Evolutionary conservation across 2,797 vertebrate genomes (phyloP).

Genomic region (Bradypodion ventrale): DNA sequence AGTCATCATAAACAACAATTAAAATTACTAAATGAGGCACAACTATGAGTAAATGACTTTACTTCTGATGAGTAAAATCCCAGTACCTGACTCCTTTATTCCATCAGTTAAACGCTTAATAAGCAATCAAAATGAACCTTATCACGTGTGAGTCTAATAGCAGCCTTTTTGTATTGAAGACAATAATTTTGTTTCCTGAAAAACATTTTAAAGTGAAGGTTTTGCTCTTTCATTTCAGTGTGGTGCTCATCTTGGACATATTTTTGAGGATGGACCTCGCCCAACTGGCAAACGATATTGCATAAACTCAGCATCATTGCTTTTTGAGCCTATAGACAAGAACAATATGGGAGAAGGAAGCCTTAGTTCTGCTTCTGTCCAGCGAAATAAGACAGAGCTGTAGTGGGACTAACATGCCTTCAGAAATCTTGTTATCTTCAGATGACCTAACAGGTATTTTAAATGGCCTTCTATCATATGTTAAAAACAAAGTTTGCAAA

Average conservation of each 20-base stretch:
- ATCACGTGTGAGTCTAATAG: background rate
- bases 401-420: slow-evolving; percentile 57
- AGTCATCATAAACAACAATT: too few relatives aligned
- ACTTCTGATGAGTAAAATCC: too few relatives aligned
- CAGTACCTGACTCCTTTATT: too few relatives aligned
- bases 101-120: too few relatives aligned
- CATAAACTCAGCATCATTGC: slow-evolving; percentile 93
- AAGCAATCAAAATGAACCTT: background rate
- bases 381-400: slow-evolving; percentile 77
- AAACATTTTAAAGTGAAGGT: background rate
- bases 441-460: slow-evolving; percentile 62
- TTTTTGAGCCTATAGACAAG: slow-evolving; percentile 78
- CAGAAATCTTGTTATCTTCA: slow-evolving; percentile 53
- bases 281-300: slow-evolving; percentile 96
- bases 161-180: background rate
- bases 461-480: slow-evolving; percentile 66
- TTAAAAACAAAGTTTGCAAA: slow-evolving; percentile 53
- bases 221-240: slow-evolving; percentile 83
- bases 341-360: slow-evolving; percentile 49
- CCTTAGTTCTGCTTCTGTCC: slow-evolving; percentile 30
- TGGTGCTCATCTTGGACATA: slow-evolving; percentile 93
- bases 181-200: background rate
- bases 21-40: too few relatives aligned
- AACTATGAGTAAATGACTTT: too few relatives aligned
- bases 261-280: slow-evolving; percentile 94